These are phyloP conservation scores for Erinaceus europaeus DNA, from an alignment of 2,113 vertebrate genomes.

Conservation along the genomic window DNA sequence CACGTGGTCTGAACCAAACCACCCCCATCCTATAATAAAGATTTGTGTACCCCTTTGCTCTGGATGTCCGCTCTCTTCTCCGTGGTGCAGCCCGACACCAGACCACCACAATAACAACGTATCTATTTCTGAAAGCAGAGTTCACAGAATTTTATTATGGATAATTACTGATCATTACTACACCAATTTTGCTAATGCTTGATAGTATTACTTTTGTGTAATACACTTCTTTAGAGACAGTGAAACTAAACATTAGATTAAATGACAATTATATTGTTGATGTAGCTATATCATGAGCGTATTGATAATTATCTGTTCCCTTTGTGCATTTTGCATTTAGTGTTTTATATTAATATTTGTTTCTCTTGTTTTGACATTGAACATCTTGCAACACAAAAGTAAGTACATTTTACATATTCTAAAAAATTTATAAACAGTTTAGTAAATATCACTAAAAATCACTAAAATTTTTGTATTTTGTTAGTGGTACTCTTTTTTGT, in stretches of 20 bases:
- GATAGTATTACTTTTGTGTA: slow-evolving; percentile 31
- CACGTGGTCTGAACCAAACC: too few species aligned
- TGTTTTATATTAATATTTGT: slow-evolving; percentile 26
- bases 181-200: slow-evolving; percentile 24
- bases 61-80: too few species aligned
- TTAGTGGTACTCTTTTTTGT: slow-evolving; percentile 32
- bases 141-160: neutral
- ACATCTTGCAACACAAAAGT: slow-evolving; percentile 32
- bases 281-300: neutral
- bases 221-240: slow-evolving; percentile 22
- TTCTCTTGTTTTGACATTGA: neutral
- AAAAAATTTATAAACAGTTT: slow-evolving; percentile 19
- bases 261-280: slow-evolving; percentile 31
- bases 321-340: slow-evolving; percentile 15
- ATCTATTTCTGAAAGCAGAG: neutral
- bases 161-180: slow-evolving; percentile 43
- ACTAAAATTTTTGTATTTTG: slow-evolving; percentile 27
- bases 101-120: too few species aligned
- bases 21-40: too few species aligned
- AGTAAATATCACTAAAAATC: neutral
- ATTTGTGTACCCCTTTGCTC: too few species aligned
- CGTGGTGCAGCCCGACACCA: too few species aligned
- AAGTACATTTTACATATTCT: slow-evolving; percentile 24
- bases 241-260: neutral
- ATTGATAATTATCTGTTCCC: neutral